Base-by-base conservation (phyloP, 1,140 invertebrate species). In the Euschistus heros region DNA sequence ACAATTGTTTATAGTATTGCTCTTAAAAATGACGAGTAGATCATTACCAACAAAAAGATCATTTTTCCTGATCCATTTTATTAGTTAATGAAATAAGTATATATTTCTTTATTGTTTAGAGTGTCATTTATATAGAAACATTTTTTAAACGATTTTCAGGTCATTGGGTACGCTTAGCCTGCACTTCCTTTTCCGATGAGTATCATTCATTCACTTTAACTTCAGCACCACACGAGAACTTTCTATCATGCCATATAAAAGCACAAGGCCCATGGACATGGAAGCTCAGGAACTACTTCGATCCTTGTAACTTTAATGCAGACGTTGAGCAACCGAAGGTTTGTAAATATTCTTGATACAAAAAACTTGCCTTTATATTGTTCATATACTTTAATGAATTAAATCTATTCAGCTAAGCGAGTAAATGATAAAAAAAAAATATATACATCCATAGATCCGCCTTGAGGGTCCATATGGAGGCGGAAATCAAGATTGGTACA, bases 401-500 rank as follows among this genome's bases (percentile, higher is more conserved):
- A 22, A 20, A 6, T 22, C 5, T 20, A 13, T n/a, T n/a, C n/a
- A n/a, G n/a, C n/a, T n/a, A n/a, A n/a, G n/a, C n/a, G 6, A 7
- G 14, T 18, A 50, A 14, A 50, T 20, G n/a, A 50, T 13, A 50
- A 13, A 20, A 50, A 18, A n/a, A 0, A 8, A 22, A 2, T 4
- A 33, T 42, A 8, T 42, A 18, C 60, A 52, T 20, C 70, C 68
- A 20, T 68, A 85, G 79, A 79, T 88, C 54, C 85, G 94, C 62
- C 85, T 99, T 55, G 96, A 98, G 76, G 97, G 97, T 0, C 97
- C 97, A 0, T 99, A 97, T 72, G 97, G 97, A 0, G 96, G 96
- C 24, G 97, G 97, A 2, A 99, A 99, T 77, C 97, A 99, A 75
- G 96, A 98, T 76, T 98, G 94, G 95, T 97, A 97, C 76, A 97